These are phyloP conservation scores for Onychomys torridus DNA, from an alignment of 2,797 vertebrate species.

Conservation along the genomic window DNA sequence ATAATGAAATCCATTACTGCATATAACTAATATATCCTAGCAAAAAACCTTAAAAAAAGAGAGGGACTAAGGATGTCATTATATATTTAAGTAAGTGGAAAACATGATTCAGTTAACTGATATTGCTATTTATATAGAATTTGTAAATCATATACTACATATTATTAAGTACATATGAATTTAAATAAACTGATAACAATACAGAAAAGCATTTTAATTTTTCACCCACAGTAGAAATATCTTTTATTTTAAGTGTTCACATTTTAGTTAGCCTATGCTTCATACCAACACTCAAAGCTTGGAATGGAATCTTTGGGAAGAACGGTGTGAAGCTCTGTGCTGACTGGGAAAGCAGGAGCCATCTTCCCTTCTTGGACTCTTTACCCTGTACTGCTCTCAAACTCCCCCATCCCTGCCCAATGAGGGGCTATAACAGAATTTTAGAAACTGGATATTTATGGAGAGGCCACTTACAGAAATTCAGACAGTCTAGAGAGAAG, in stretches of 20 bases:
- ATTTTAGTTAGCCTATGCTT: neutral
- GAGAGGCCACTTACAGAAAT: constrained; percentile 15
- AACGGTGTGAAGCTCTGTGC: neutral
- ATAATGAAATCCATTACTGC: neutral
- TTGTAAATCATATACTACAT: constrained; percentile 56
- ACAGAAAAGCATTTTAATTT: neutral
- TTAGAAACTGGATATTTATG: constrained; percentile 24
- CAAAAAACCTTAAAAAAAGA: neutral
- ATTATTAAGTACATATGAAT: constrained; percentile 42
- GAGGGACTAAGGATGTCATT: neutral
- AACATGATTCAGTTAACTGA: constrained; percentile 20
- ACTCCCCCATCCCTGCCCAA: no score
- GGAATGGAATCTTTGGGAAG: neutral
- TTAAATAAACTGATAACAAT: constrained; percentile 63
- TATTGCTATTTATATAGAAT: constrained; percentile 42
- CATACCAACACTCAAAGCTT: constrained; percentile 8
- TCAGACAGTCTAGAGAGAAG: neutral
- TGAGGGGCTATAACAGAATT: constrained; percentile 11
- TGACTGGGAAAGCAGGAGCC: neutral
- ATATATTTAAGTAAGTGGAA: constrained; percentile 57
- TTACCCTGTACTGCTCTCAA: neutral
- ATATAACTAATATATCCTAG: neutral
- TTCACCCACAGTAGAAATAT: constrained; percentile 19
- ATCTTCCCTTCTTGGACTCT: neutral
- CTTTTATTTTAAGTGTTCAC: constrained; percentile 58